Evolutionary conservation across 2,113 vertebrate genomes (phyloP), one percentile per base, ranked within the genome.

Genomic region (Manacus vitellinus): DNA sequence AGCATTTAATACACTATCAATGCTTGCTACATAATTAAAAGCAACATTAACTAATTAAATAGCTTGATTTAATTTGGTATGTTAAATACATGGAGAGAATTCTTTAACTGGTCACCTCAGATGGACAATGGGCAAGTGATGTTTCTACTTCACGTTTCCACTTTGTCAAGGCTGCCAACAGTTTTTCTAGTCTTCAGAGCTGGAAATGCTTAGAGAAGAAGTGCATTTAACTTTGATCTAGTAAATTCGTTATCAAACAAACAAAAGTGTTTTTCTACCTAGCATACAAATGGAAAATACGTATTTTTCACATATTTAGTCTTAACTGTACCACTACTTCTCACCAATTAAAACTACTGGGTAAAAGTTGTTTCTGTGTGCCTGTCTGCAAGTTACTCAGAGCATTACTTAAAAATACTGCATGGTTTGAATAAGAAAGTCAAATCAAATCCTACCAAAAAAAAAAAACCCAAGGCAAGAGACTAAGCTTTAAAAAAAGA

Each of bases 61-160:
- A 75, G 30, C 23, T 58, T 63, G 39, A 43, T 35, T 88, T 39
- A 61, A 86, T 89, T 75, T 6, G 4, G 2, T 67, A 68, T 66
- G 30, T 23, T 63, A 55, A 78, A 59, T 71, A 77, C 28, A 35
- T 39, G 8, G n/a, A 31, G 8, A 35, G 22, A 61, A 72, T 68
- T 12, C 2, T 90, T 90, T 88, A 92, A 74, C 4, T 71, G 43
- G 46, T 83, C 49, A 51, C 44, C 19, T 54, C 3, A 6, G 33
- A 84, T 0, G 0, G 63, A 49, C 6, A 0, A 72, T 35, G 44
- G 59, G 8, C 0, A 0, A 76, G 27, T 0, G 0, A 39, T 24
- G 19, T 33, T 90, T 85, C 35, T 61, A 14, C 27, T 59, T 27
- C 13, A 3, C 4, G 15, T 46, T 92, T 88, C 44, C 21, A 51